Evolutionary conservation across 2,113 vertebrate genomes (phyloP).

Genomic region (Chamaea fasciata): DNA sequence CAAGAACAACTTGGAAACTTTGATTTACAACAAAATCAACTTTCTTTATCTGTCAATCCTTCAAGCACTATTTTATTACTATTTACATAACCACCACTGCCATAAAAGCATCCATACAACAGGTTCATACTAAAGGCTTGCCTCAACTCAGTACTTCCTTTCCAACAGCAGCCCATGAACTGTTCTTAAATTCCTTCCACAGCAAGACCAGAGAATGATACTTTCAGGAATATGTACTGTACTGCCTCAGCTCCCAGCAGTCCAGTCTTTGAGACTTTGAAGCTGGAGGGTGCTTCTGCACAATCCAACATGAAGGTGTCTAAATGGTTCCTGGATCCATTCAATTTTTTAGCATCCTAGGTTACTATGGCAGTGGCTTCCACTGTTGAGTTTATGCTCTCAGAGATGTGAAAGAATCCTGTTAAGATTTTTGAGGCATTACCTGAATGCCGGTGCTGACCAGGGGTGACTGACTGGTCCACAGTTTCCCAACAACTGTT

Average conservation of each 20-base stretch:
- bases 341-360: neutral
- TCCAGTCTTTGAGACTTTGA: neutral
- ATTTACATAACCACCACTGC: neutral
- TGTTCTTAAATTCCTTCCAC: neutral
- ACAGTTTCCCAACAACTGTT: neutral
- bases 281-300: neutral
- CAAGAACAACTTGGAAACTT: neutral
- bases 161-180: neutral
- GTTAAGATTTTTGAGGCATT: neutral
- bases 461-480: neutral
- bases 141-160: neutral
- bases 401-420: neutral
- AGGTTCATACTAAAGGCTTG: neutral
- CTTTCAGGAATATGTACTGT: neutral
- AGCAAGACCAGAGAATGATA: neutral
- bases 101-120: neutral
- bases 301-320: neutral
- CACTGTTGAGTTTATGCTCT: neutral
- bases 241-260: neutral
- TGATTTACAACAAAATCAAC: neutral
- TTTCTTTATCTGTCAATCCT: neutral
- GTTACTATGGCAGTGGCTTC: neutral
- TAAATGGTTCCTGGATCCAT: neutral
- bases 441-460: neutral
- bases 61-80: neutral